phyloP scores from a whole-genome alignment of 2,113 vertebrate genomes.

The Okapia johnstoni region DNA sequence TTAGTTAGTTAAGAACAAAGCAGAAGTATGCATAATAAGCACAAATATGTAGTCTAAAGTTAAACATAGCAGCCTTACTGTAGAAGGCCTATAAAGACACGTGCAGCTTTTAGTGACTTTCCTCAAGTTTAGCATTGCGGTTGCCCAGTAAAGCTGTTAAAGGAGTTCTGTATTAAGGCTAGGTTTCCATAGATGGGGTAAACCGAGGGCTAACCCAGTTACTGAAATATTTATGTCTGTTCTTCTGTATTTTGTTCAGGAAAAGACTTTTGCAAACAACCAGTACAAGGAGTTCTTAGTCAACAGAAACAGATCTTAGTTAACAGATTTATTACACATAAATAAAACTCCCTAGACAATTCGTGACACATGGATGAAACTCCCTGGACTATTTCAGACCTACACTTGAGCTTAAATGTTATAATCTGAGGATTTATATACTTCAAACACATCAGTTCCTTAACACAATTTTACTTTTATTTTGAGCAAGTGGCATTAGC shows the following conservation, averaged over 20 bases:
- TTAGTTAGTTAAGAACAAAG: neutral
- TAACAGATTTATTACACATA: neutral
- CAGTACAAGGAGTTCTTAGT: neutral
- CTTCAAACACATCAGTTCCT: neutral
- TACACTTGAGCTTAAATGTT: neutral
- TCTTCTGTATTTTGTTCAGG: conserved; percentile 10
- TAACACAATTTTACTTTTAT: neutral
- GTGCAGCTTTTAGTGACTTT: neutral
- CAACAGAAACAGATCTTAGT: neutral
- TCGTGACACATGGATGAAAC: neutral
- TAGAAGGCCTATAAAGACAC: neutral
- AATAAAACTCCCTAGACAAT: neutral
- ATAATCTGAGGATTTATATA: neutral
- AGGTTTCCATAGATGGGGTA: neutral
- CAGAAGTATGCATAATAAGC: neutral
- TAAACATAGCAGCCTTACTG: neutral
- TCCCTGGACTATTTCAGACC: neutral
- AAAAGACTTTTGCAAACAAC: neutral
- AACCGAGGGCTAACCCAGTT: neutral
- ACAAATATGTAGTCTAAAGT: neutral
- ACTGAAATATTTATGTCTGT: neutral
- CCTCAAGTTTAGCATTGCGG: neutral
- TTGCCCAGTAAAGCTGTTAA: neutral
- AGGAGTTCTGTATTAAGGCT: neutral
- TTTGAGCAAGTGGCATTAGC: neutral